Evolutionary conservation across 2,888 invertebrate species (phyloP), one percentile per base, ranked within the genome.

Genomic region (Melanophora roralis): DNA sequence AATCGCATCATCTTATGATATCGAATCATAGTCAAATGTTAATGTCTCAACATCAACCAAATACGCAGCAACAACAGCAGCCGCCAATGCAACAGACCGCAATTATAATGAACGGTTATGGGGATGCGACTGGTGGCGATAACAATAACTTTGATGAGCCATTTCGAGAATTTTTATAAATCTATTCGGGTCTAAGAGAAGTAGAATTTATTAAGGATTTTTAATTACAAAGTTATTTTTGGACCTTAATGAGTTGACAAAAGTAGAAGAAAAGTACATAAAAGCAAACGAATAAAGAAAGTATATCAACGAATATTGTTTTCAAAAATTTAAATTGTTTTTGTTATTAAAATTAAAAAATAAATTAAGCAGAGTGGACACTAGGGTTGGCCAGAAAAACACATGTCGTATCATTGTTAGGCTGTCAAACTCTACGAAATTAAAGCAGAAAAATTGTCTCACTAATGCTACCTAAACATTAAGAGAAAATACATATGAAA

Each of bases 71-170:
- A 9, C 62, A 72, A 65, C 82, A 82, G 49, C 76, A 68, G 36
- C 81, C 62, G 12, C 71, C 72, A 40, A 69, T 62, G 34, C 85
- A 83, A 49, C 84, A 83, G 55, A 82, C 84, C 32, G 80, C 83
- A 71, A 75, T 60, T 71, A 79, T 83, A 73, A 82, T 83, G 78
- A 85, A 83, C 67, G 83, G 82, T 69, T 83, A 81, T 23, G 83
- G 72, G 59, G 87, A 89, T 73, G 73, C 86, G 2, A 87, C 87
- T 83, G 87, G 86, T 67, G 88, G 86, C 68, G 88, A 86, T 79
- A 89, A 88, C 36, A 89, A 87, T 79, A 89, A 86, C 81, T 89
- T 86, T 73, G 89, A 89, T 75, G 89, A 89, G 78, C 89, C 89
- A 9, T 89, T 89, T 83, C 86, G 89, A 82, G 89, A 89, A 82